These are phyloP conservation scores for Castor canadensis DNA, from an alignment of 2,113 vertebrate genomes.

Conservation along the genomic window DNA sequence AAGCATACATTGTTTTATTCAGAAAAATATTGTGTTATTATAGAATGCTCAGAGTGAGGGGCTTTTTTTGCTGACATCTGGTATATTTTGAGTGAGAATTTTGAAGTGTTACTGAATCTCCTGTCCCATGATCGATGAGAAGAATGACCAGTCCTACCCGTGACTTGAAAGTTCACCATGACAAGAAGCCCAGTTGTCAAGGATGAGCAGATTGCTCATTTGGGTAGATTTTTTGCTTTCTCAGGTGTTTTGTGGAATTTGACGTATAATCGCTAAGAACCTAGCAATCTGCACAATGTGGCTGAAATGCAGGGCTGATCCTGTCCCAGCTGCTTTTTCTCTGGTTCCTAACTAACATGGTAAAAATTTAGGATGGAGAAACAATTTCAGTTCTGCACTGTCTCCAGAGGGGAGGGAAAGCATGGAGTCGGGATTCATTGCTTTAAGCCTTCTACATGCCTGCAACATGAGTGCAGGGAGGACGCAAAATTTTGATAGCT, in stretches of 20 bases:
- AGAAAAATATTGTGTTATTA: not conserved
- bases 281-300: slow-evolving; percentile 65
- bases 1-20: not conserved
- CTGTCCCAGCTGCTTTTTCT: slow-evolving; percentile 54
- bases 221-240: slow-evolving; percentile 76
- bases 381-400: slow-evolving; percentile 38
- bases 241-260: slow-evolving; percentile 63
- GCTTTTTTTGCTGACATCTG: not conserved
- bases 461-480: not conserved
- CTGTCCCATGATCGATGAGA: slow-evolving; percentile 2
- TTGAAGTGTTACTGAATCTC: not conserved
- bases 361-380: slow-evolving; percentile 51
- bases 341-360: slow-evolving; percentile 4
- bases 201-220: slow-evolving; percentile 78
- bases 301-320: slow-evolving; percentile 64
- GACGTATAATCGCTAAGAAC: slow-evolving; percentile 67
- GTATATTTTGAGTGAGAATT: slow-evolving; percentile 19
- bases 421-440: not conserved
- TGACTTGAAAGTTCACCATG: slow-evolving; percentile 75
- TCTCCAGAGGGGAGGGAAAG: slow-evolving; percentile 60
- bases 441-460: not conserved
- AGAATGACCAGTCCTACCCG: too few species aligned
- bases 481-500: too few species aligned
- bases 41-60: not conserved
- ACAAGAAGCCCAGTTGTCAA: slow-evolving; percentile 68